Evolutionary conservation across 2,113 vertebrate genomes (phyloP).

Genomic region (Struthidea cinerea): DNA sequence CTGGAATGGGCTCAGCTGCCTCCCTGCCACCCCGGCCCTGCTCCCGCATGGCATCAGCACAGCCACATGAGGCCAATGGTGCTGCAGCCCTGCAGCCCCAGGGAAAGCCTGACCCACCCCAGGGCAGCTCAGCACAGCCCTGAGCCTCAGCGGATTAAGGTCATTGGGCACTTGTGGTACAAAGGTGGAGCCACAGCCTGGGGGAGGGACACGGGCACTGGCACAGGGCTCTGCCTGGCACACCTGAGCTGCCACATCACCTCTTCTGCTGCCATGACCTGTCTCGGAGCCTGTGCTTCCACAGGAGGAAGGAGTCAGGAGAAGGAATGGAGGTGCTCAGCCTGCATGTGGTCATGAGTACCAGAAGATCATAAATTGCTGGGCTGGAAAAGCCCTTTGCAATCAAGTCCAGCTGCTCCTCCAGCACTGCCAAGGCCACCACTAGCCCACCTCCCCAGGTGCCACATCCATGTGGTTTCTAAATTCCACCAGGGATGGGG

Average conservation of each 20-base stretch:
- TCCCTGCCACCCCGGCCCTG: neutral
- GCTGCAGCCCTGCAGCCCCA: neutral
- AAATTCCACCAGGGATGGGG: neutral
- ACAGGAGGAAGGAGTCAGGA: neutral
- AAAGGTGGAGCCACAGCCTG: neutral
- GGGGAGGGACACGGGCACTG: fast-evolving
- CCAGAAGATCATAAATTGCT: neutral
- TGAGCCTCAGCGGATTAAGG: neutral
- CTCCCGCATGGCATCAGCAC: neutral
- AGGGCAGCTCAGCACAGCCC: neutral
- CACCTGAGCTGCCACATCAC: neutral
- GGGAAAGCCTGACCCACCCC: neutral
- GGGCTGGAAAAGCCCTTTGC: neutral
- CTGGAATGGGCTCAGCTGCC: neutral
- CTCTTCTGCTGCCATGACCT: fast-evolving
- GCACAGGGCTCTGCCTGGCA: neutral
- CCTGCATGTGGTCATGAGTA: fast-evolving
- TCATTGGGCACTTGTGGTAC: neutral
- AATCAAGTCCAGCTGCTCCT: neutral
- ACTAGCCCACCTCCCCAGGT: neutral
- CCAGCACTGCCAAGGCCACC: neutral
- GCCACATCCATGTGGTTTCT: neutral
- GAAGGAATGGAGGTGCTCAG: neutral
- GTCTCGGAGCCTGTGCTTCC: fast-evolving
- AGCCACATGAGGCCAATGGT: fast-evolving